A percentile compares a stretch with the other conserved stretches of the same genome.
Evolutionary conservation across 2,888 invertebrate genomes (phyloP).

Genomic region (Congeria kusceri): DNA sequence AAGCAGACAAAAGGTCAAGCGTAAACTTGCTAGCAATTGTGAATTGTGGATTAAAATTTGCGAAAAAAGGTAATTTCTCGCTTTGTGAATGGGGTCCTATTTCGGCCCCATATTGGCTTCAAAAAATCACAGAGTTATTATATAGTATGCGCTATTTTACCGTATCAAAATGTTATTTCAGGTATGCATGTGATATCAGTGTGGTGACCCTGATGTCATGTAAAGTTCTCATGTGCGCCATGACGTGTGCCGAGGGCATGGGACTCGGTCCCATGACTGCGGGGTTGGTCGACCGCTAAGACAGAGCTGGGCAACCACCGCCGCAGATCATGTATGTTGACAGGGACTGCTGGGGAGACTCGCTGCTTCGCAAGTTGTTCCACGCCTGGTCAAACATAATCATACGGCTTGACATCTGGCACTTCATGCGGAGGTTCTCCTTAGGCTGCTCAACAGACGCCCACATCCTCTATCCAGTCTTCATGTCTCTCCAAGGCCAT

Average conservation of each 20-base stretch:
- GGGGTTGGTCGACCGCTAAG: conserved; percentile 48
- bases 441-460: conserved; percentile 55
- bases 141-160: neutral
- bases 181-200: conserved; percentile 55
- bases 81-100: too few relatives aligned
- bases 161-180: conserved; percentile 12
- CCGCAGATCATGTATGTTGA: conserved; percentile 2
- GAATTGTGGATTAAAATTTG: too few relatives aligned
- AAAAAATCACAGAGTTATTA: neutral
- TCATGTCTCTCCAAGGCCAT: conserved; percentile 64
- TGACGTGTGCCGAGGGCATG: conserved; percentile 60
- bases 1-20: too few relatives aligned
- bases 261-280: conserved; percentile 52
- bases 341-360: conserved; percentile 66
- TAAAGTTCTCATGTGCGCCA: conserved; percentile 64
- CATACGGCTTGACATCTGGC: conserved; percentile 68
- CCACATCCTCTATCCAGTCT: conserved; percentile 62
- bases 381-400: conserved; percentile 48
- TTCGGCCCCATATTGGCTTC: too few relatives aligned
- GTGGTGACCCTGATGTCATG: conserved; percentile 62
- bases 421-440: conserved; percentile 68
- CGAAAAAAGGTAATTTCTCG: too few relatives aligned
- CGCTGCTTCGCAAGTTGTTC: conserved; percentile 24
- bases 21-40: too few relatives aligned
- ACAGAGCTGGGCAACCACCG: neutral